Conservation (phyloP, 2,113 vertebrate genomes). For the Pongo pygmaeus region DNA sequence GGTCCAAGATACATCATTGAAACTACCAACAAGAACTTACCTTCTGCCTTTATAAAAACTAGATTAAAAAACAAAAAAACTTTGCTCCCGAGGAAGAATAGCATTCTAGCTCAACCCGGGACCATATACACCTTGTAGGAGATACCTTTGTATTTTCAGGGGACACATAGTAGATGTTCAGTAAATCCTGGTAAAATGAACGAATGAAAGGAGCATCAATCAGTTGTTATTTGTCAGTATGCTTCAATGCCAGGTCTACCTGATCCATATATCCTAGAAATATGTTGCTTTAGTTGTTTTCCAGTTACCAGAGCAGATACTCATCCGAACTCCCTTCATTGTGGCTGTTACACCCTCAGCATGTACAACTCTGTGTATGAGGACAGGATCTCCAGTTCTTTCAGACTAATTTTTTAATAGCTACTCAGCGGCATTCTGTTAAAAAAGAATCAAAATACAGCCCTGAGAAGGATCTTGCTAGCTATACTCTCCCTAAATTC, state of each 20-base stretch:
- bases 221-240: too few relatives aligned
- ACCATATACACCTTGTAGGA: not conserved
- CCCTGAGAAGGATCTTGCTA: not conserved
- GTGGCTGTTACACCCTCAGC: not conserved
- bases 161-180: not conserved
- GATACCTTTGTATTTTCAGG: not conserved
- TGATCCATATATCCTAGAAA: not conserved
- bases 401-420: not conserved
- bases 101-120: not conserved
- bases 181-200: not conserved
- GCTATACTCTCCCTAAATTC: not conserved
- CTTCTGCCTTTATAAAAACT: not conserved
- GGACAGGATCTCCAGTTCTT: not conserved
- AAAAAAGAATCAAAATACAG: not conserved
- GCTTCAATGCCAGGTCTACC: accelerated
- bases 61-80: not conserved
- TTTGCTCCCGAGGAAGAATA: not conserved
- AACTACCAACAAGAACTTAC: not conserved
- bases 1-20: not conserved
- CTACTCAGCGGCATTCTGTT: not conserved
- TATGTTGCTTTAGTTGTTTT: not conserved
- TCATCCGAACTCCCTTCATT: not conserved
- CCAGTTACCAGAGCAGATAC: not conserved
- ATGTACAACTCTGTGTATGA: not conserved
- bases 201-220: not conserved